A percentile compares a stretch with the other conserved stretches of the same genome.
Conservation (phyloP, 1,140 invertebrate genomes). For the Leptestheria dahalacensis region DNA sequence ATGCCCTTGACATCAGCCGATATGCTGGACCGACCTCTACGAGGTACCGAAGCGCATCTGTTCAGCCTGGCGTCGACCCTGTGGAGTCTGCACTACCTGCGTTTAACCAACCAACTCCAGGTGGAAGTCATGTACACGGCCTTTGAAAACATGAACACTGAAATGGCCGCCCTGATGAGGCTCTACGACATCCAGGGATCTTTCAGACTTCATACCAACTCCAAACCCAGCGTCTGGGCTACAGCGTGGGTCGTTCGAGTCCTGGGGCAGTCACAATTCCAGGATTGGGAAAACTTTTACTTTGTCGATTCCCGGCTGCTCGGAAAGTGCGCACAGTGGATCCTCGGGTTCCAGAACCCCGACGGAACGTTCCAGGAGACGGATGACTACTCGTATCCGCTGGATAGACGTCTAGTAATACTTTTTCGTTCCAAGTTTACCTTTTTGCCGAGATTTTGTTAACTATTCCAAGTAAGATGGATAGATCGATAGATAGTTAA, state of each 20-base stretch:
- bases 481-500: too few relatives aligned
- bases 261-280: constrained; percentile 31
- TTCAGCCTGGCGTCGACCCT: constrained; percentile 45
- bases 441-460: neutral
- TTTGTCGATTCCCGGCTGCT: constrained; percentile 32
- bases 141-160: constrained; percentile 33
- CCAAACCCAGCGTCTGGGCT: constrained; percentile 33
- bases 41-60: constrained; percentile 34
- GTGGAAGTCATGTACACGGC: constrained; percentile 23
- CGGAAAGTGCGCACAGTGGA: constrained; percentile 26
- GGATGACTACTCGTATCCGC: constrained; percentile 17
- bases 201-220: constrained; percentile 33
- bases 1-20: constrained; percentile 22
- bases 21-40: constrained; percentile 24
- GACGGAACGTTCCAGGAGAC: constrained; percentile 34
- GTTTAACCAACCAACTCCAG: constrained; percentile 38
- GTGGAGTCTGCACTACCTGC: constrained; percentile 40
- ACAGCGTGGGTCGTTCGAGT: constrained; percentile 33
- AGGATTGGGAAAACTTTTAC: constrained; percentile 37
- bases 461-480: neutral
- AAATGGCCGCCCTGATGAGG: constrained; percentile 30
- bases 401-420: constrained; percentile 4
- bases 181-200: constrained; percentile 28
- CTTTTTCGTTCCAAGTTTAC: neutral
- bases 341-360: constrained; percentile 29